phyloP scores from a whole-genome alignment of 2,797 vertebrate species.

The Mionectes olivaceus region DNA sequence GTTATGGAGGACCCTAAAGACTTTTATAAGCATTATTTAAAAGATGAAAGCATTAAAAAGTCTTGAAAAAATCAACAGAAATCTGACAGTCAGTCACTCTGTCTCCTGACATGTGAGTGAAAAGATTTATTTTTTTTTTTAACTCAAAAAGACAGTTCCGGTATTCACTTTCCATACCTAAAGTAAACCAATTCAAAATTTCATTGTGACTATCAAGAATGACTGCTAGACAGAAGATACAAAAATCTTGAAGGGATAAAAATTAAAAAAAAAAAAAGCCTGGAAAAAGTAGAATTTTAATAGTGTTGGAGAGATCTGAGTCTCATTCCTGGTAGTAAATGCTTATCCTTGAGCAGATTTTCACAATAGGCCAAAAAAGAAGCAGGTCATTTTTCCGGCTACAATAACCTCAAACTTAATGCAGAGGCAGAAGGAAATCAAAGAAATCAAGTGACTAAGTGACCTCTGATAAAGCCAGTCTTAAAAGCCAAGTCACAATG shows the following conservation, averaged over 20 bases:
- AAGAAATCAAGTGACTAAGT: neutral
- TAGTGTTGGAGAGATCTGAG: neutral
- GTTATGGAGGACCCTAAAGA: neutral
- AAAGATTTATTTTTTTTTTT: neutral
- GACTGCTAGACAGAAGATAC: neutral
- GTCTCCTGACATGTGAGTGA: neutral
- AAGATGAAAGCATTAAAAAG: neutral
- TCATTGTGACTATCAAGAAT: neutral
- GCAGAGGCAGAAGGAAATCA: neutral
- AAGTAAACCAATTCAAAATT: neutral
- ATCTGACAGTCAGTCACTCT: neutral
- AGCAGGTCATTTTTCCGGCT: neutral
- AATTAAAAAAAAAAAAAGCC: accelerated
- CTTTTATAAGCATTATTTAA: neutral
- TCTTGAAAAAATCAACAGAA: neutral
- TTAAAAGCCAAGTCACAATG: neutral
- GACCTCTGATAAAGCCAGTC: neutral
- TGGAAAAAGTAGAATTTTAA: neutral
- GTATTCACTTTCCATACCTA: neutral
- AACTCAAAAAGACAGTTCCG: neutral
- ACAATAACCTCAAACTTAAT: neutral
- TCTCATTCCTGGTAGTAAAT: neutral
- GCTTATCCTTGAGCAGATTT: neutral
- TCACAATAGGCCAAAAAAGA: neutral
- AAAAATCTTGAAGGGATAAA: neutral